Base-by-base conservation (phyloP, 2,888 invertebrate species). In the Pyrrhopygopsis socrates region DNA sequence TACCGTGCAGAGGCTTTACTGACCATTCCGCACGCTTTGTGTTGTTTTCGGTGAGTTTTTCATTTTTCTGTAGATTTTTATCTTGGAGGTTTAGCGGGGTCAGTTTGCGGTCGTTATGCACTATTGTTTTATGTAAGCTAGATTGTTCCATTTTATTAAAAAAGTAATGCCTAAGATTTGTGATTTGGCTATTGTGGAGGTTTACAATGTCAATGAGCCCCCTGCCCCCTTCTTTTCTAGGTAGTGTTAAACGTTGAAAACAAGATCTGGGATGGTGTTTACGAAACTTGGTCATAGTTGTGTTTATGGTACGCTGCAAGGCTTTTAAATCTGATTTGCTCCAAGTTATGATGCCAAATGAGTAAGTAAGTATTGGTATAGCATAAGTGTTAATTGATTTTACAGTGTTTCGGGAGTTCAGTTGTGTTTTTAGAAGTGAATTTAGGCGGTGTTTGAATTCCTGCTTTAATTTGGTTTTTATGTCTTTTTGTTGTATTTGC, bases 301-400 rank as follows among this genome's bases (percentile, higher is more conserved):
- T 86, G 24, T 89, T 86, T 0, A 91, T 86, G 0, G 9, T 76
- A 2, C 87, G 85, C 74, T 93, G 90, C 2, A 90, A 45, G n/a
- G 60, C 60, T 30, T 65, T 81, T 71, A 78, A 78, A 11, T 92
- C 89, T 11, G 83, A 76, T 73, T 91, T 41, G 1, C 87, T 73
- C 91, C 93, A 91, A 13, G 77, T 74, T 22, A 92, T 91, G 3
- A 91, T 83, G 4, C 92, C 90, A 38, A 91, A 93, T 6, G 93
- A 93, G 50, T 93, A 93, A 0, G 92, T 93, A 0, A 92, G 84
- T 2, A 86, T 81, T 0, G 92, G 91, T 2, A 93, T 89, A 1
- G 89, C 88, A 58, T 58, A 93, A 2, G 87, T 86, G 34, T 93
- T 93, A 13, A 91, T 81, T 0, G 92, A 85, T 76, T 91, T 91